phyloP scores from a whole-genome alignment of 1,140 invertebrate species.

The Parapsyche elsis region DNA sequence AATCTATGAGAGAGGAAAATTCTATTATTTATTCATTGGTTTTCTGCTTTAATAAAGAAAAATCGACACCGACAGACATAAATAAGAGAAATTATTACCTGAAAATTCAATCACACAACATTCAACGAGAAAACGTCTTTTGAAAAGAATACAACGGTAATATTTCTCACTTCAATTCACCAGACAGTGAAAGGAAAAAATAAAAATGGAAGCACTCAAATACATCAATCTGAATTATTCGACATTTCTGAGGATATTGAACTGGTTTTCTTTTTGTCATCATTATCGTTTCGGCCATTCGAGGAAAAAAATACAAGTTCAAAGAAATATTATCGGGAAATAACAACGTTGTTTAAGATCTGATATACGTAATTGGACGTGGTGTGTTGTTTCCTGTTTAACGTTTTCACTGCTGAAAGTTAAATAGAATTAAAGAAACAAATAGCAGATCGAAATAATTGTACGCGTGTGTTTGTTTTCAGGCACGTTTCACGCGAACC shows the following conservation, averaged over 20 bases:
- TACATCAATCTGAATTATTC: not conserved
- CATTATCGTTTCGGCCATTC: no score
- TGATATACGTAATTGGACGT: no score
- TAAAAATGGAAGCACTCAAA: not conserved
- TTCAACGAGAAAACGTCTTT: not conserved
- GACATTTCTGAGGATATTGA: not conserved
- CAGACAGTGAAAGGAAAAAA: not conserved
- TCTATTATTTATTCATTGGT: not conserved
- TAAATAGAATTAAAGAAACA: no score
- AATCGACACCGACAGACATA: not conserved
- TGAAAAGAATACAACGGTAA: not conserved
- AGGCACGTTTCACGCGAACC: no score
- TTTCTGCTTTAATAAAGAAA: not conserved
- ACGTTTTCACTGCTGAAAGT: no score
- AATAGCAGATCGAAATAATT: no score
- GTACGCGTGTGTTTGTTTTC: no score
- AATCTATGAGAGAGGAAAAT: not conserved
- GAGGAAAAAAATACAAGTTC: no score
- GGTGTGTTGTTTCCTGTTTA: no score
- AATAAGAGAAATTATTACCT: slow-evolving; percentile 1
- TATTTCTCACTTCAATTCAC: not conserved
- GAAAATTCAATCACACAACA: not conserved
- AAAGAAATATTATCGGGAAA: no score
- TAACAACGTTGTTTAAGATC: no score
- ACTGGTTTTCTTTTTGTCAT: no score